These are phyloP conservation scores for Frankliniella fusca DNA, from an alignment of 2,888 invertebrate genomes.

Conservation along the genomic window DNA sequence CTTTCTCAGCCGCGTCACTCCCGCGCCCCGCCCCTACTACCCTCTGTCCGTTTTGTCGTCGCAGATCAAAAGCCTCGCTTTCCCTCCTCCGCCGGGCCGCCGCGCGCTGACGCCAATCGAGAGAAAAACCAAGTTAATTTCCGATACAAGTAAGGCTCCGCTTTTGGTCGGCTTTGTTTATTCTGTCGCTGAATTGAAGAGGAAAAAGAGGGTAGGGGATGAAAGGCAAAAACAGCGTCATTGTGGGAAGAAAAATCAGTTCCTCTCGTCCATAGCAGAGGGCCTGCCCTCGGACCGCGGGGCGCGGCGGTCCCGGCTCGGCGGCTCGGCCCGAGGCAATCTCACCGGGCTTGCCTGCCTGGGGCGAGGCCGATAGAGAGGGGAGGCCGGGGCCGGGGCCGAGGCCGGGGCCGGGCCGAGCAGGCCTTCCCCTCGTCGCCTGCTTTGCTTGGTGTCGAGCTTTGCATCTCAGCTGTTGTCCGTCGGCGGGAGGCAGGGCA, in stretches of 20 bases:
- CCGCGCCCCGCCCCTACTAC: neutral
- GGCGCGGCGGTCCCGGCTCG: neutral
- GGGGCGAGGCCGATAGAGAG: too few relatives aligned
- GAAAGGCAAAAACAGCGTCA: neutral
- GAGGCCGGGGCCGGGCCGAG: too few relatives aligned
- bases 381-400: too few relatives aligned
- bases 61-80: neutral
- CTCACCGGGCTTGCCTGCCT: too few relatives aligned
- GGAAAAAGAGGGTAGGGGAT: too few relatives aligned
- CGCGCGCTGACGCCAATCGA: neutral
- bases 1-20: neutral
- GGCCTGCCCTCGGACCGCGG: neutral
- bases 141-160: neutral
- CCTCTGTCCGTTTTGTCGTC: neutral
- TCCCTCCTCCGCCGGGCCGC: neutral
- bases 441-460: too few relatives aligned
- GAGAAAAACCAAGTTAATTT: conserved; percentile 8
- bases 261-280: neutral
- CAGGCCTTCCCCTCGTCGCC: too few relatives aligned
- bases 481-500: too few relatives aligned
- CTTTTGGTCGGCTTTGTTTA: neutral
- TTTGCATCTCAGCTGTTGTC: too few relatives aligned
- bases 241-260: neutral
- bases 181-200: neutral
- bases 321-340: too few relatives aligned